Percentiles rank a stretch among this genome's conserved stretches.
These are phyloP conservation scores for Tyrannus savana DNA, from an alignment of 2,113 vertebrate genomes.

Conservation along the genomic window DNA sequence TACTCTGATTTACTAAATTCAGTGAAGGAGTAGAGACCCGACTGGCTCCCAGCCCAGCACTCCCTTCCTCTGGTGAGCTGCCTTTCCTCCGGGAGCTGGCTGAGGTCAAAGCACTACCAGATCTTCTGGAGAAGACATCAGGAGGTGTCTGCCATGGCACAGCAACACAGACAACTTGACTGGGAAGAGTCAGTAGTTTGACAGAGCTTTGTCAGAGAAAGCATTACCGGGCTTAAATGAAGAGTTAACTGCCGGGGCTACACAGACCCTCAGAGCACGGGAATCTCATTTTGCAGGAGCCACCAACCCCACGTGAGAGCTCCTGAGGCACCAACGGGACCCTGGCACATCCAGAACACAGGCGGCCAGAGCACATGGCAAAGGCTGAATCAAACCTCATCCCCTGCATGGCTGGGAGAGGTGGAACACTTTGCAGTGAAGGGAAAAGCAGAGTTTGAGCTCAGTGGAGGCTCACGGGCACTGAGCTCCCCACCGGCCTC, in stretches of 20 bases:
- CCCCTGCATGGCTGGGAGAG: background rate
- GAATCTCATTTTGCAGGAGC: background rate
- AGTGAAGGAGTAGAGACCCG: background rate
- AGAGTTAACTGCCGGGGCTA: background rate
- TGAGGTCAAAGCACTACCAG: background rate
- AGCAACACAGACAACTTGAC: background rate
- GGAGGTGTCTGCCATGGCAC: background rate
- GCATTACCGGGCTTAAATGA: background rate
- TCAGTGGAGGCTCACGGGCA: background rate
- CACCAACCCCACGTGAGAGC: background rate
- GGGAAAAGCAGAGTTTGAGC: rapidly evolving
- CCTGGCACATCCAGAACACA: background rate
- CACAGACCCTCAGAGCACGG: background rate
- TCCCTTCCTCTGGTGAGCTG: background rate
- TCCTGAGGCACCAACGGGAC: background rate
- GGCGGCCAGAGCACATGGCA: background rate
- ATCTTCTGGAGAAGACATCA: background rate
- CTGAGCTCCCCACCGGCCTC: background rate
- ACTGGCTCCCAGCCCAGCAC: background rate
- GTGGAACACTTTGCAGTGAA: background rate
- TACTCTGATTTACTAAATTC: background rate
- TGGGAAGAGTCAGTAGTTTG: background rate
- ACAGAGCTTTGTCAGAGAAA: background rate
- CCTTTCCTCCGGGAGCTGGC: background rate
- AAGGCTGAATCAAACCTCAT: background rate